Base-by-base conservation (phyloP, 2,113 vertebrate genomes). In the Phaetusa simplex region DNA sequence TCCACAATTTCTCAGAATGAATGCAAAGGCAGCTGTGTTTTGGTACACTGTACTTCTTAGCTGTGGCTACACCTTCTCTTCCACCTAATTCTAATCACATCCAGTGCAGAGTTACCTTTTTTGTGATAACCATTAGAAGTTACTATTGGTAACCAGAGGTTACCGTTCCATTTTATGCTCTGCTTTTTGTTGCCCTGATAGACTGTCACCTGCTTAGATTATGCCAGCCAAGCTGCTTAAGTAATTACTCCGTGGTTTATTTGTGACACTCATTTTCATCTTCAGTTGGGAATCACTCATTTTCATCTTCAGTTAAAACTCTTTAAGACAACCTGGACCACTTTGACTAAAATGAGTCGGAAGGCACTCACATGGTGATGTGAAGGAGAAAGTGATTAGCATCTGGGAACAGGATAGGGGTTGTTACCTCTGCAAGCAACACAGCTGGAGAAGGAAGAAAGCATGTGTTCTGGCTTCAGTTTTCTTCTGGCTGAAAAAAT, bases 331-430 rank as follows among this genome's bases (percentile, higher is more conserved):
- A 65, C 27, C 34, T 89, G 24, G 10, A 30, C 93, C 52, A 76
- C 56, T 89, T 94, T 82, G 36, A 62, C 77, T 96, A 43, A 84
- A 87, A 91, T 23, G 9, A 85, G 56, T 47, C 79, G 71, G 65
- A 89, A 93, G 62, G 61, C 49, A 71, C 43, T 86, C 61, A 64
- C 15, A 67, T 74, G 22, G 18, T 2, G 0, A 91, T 76, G 7
- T 69, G 91, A 91, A 95, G 52, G 73, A 94, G 89, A 93, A 96
- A 65, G 43, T 76, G 52, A 95, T 93, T 74, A 96, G 49, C 81
- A 96, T 43, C 89, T 95, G 62, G 89, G 34, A 91, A 76, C 40
- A 82, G 34, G 61, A 93, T 32, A 82, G 24, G 47, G 78, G 73
- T 95, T 90, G 79, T 95, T 96, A 82, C 52, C 52, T 91, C 84